Conservation (phyloP, 2,888 invertebrate species). For the Noctua janthina region DNA sequence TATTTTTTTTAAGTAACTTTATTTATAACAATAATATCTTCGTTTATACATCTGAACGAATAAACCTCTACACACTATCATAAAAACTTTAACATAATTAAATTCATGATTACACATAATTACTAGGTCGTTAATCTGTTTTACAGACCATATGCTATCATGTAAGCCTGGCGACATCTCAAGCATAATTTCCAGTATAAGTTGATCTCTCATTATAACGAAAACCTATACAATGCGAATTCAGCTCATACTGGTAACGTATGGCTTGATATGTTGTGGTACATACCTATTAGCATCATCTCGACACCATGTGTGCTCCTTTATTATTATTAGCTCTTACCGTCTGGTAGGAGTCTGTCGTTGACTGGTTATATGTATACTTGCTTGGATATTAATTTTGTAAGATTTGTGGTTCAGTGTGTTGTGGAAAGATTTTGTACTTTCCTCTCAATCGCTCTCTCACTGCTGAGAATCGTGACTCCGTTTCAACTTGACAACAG, state of each 20-base stretch:
- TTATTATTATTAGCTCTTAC: slow-evolving; percentile 29
- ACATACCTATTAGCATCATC: slow-evolving; percentile 7
- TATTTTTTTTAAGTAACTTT: neutral
- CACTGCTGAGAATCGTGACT: neutral
- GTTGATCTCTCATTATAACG: neutral
- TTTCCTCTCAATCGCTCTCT: neutral
- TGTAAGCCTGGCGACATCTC: neutral
- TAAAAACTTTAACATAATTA: slow-evolving; percentile 2
- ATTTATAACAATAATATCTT: neutral
- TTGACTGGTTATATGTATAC: neutral
- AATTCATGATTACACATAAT: slow-evolving; percentile 13
- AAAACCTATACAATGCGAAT: neutral
- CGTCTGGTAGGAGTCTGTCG: slow-evolving; percentile 32
- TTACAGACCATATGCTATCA: slow-evolving; percentile 5
- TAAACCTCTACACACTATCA: neutral
- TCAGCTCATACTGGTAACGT: neutral
- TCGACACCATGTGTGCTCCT: slow-evolving; percentile 26
- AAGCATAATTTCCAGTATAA: neutral
- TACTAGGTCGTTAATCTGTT: slow-evolving; percentile 13
- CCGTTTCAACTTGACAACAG: neutral
- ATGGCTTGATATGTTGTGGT: neutral
- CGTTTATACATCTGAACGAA: neutral
- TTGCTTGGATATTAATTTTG: neutral
- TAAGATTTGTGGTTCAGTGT: neutral
- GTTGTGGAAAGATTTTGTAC: neutral